Base-by-base conservation (phyloP, 1,140 invertebrate species). In the Watersipora subatra region DNA sequence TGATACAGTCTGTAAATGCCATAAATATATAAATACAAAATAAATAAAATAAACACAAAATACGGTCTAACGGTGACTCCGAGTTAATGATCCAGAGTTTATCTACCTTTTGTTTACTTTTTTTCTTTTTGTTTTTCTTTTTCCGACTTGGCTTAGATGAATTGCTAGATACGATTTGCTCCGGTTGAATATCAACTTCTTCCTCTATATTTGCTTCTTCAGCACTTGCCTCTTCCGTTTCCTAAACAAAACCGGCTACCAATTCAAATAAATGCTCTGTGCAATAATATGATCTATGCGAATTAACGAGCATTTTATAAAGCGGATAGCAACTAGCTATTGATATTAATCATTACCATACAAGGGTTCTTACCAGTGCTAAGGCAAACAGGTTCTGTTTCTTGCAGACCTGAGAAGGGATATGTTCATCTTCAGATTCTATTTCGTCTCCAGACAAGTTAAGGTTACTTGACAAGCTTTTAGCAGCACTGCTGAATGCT, bases 71-170 rank as follows among this genome's bases (percentile, higher is more conserved):
- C n/a, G n/a, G n/a, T n/a, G n/a, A n/a, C n/a, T n/a, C n/a, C n/a
- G n/a, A n/a, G n/a, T n/a, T n/a, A n/a, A n/a, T n/a, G n/a, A n/a
- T n/a, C n/a, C n/a, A n/a, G n/a, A n/a, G n/a, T n/a, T n/a, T n/a
- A n/a, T n/a, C n/a, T 66, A 75, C 73, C 69, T 83, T 84, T 72
- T 84, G 86, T 72, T 86, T 87, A 72, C 87, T 87, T 71, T 76
- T 75, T 64, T 73, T 75, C 64, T 73, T 78, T 63, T 46, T 77
- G 76, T 66, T 74, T 78, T 34, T 76, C 70, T 68, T 76, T 75
- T 24, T 73, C 67, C 59, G 68, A 71, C 29, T 71, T 71, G 28
- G 71, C 73, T 69, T 66, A 59, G 64, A 66, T 63, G 62, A 61
- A 26, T 71, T 68, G 62, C 68, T 70, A 28, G 66, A 64, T 66